Conservation (phyloP, 2,888 invertebrate species). For the Chorisops tibialis region DNA sequence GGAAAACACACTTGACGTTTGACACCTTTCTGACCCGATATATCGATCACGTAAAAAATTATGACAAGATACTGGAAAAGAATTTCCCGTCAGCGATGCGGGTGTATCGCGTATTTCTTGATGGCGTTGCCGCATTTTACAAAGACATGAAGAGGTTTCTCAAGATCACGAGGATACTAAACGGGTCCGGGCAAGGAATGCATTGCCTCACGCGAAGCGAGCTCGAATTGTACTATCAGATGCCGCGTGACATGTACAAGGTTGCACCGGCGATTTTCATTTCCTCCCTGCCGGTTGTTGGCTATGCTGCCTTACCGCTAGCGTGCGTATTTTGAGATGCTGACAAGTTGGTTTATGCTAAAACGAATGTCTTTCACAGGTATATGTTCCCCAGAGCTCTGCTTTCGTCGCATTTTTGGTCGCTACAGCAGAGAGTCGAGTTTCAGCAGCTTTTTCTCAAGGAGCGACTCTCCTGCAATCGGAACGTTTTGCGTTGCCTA, state of each 20-base stretch:
- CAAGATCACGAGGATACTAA: conserved; percentile 46
- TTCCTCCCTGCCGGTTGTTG: conserved; percentile 77
- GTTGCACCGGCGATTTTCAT: conserved; percentile 77
- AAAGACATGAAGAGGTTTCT: conserved; percentile 68
- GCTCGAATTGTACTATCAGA: conserved; percentile 70
- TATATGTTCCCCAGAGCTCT: conserved; percentile 67
- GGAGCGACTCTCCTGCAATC: conserved; percentile 62
- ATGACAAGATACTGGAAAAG: conserved; percentile 67
- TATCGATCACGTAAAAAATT: conserved; percentile 69
- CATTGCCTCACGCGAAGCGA: conserved; percentile 63
- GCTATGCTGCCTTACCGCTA: conserved; percentile 79
- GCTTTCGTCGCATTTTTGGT: conserved; percentile 86
- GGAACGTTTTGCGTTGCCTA: conserved; percentile 67
- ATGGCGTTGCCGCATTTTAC: conserved; percentile 72
- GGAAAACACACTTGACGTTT: too few relatives aligned
- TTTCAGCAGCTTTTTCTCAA: conserved; percentile 65
- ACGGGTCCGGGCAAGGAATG: conserved; percentile 55
- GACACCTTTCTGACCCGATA: too few relatives aligned
- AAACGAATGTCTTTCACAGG: conserved; percentile 55
- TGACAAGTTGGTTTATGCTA: too few relatives aligned
- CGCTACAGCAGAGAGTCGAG: conserved; percentile 70
- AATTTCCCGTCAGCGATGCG: conserved; percentile 75
- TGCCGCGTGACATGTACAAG: conserved; percentile 78
- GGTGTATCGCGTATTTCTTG: conserved; percentile 71
- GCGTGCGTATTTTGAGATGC: conserved; percentile 64